Conservation (phyloP, 2,113 vertebrate species). For the Varanus salvator region DNA sequence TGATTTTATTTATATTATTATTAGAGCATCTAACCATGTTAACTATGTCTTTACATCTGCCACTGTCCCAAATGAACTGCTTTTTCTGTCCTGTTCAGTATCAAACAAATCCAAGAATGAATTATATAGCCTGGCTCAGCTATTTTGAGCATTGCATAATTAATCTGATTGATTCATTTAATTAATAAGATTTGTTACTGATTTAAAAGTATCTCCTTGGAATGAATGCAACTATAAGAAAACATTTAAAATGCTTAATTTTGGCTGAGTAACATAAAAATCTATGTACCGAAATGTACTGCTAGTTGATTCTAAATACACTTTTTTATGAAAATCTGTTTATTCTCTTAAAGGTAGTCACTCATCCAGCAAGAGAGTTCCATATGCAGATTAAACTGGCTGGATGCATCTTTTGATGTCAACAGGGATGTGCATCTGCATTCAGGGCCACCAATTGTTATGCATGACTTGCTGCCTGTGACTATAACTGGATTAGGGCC, state of each 20-base stretch:
- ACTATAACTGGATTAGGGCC: not conserved
- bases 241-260: slow-evolving; percentile 55
- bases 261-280: not conserved
- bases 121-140: slow-evolving; percentile 43
- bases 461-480: not conserved
- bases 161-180: slow-evolving; percentile 58
- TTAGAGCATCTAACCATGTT: slow-evolving; percentile 15
- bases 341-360: slow-evolving; percentile 59
- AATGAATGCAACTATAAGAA: slow-evolving; percentile 50
- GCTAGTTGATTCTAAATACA: not conserved
- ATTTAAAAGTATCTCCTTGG: slow-evolving; percentile 58
- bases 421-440: not conserved
- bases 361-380: slow-evolving; percentile 26
- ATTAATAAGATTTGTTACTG: slow-evolving; percentile 70
- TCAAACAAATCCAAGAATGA: slow-evolving; percentile 44
- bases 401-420: not conserved
- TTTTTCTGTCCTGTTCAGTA: slow-evolving; percentile 21
- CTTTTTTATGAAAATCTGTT: slow-evolving; percentile 56
- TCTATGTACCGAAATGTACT: not conserved
- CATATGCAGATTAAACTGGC: not conserved
- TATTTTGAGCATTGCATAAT: slow-evolving; percentile 43
- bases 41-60: slow-evolving; percentile 21
- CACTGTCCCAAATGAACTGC: slow-evolving; percentile 42
- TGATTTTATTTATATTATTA: slow-evolving; percentile 26
- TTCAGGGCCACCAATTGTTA: not conserved